These are phyloP conservation scores for Mormyrus proboscirostris DNA, from an alignment of 2,797 vertebrate species.

Conservation along the genomic window DNA sequence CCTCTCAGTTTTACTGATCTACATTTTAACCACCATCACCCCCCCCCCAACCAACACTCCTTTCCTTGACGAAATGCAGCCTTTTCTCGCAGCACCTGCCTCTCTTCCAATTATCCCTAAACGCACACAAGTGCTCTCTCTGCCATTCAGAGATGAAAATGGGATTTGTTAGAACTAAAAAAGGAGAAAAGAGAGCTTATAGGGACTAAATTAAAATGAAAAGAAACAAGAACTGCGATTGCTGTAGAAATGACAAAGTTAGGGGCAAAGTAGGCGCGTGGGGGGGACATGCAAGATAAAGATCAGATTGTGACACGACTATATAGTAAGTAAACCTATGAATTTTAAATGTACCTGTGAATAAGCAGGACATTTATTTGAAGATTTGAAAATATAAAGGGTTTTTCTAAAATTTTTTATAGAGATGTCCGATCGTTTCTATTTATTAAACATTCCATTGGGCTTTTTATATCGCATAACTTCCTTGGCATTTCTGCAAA, in stretches of 20 bases:
- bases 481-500: not conserved
- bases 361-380: not conserved
- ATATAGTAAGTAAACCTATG: not conserved
- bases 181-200: conserved; percentile 50
- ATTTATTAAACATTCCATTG: not conserved
- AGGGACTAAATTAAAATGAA: conserved; percentile 49
- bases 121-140: conserved; percentile 48
- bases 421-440: not conserved
- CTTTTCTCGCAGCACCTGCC: conserved; percentile 57
- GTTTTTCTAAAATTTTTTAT: not conserved
- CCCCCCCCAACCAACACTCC: conserved; percentile 31
- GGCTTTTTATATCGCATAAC: not conserved
- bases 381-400: not conserved
- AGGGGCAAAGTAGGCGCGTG: conserved; percentile 30
- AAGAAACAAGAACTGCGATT: conserved; percentile 48
- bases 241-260: conserved; percentile 43
- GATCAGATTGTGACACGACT: conserved; percentile 2
- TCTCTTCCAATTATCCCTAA: conserved; percentile 60
- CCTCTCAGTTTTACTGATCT: conserved; percentile 48
- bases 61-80: conserved; percentile 23
- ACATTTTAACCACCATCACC: conserved; percentile 27
- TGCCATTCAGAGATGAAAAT: conserved; percentile 47
- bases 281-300: conserved; percentile 5
- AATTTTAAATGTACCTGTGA: not conserved
- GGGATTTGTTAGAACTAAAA: conserved; percentile 43